phyloP scores from a whole-genome alignment of 2,797 vertebrate species.

The Sparidentex hasta region DNA sequence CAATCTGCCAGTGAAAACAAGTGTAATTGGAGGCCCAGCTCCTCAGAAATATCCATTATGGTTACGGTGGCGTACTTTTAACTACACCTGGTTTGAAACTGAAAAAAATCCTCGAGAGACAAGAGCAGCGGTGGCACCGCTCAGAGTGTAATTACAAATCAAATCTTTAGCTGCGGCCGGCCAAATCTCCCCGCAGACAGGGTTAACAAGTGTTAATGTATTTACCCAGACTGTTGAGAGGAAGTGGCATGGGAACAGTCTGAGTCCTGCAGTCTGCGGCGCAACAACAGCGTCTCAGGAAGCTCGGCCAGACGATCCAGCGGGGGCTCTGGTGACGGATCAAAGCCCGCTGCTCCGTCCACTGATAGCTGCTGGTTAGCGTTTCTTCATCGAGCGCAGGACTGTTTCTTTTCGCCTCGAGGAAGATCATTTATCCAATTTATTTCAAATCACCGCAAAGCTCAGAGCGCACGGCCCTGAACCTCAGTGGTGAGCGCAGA shows the following conservation, averaged over 20 bases:
- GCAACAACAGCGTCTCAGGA: conserved; percentile 53
- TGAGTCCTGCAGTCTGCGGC: conserved; percentile 44
- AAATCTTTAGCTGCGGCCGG: conserved; percentile 12
- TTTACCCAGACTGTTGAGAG: conserved; percentile 65
- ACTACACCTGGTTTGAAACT: conserved; percentile 37
- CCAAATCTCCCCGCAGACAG: conserved; percentile 52
- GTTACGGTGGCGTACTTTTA: not conserved
- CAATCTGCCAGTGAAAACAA: conserved; percentile 68
- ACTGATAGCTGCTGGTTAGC: conserved; percentile 67
- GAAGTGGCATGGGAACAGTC: conserved; percentile 65
- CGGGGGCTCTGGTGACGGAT: conserved; percentile 59
- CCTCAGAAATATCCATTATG: conserved; percentile 45
- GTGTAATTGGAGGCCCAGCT: conserved; percentile 15
- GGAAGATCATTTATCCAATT: conserved; percentile 74
- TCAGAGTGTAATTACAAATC: conserved; percentile 45
- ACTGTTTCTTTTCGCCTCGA: conserved; percentile 33
- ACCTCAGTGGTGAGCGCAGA: conserved; percentile 53
- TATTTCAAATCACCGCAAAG: conserved; percentile 67
- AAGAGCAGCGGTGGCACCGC: conserved; percentile 16
- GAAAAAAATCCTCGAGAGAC: conserved; percentile 2
- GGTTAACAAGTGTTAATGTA: conserved; percentile 66
- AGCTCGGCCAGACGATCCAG: conserved; percentile 56
- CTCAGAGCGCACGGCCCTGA: conserved; percentile 25
- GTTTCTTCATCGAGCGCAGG: conserved; percentile 47
- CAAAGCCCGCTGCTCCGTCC: conserved; percentile 54